Evolutionary conservation across 2,797 vertebrate species (phyloP), one percentile per base, ranked within the genome.

Genomic region (Champsocephalus esox): DNA sequence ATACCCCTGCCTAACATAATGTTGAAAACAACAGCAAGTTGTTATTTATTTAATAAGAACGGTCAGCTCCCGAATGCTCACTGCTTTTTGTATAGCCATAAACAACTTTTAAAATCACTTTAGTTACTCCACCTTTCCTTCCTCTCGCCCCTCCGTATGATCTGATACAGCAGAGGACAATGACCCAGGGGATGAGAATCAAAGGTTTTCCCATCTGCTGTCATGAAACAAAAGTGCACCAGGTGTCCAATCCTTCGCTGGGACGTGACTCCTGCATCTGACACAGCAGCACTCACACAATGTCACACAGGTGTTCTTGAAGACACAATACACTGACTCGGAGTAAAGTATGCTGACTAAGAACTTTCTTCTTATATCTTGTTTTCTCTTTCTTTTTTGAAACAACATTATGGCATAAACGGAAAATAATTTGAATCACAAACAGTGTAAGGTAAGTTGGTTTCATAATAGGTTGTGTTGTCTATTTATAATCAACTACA

Each of bases 181-280:
- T 43, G 49, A 75, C 70, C 55, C 14, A 9, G 44, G 51, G 28
- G 50, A 28, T 38, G 49, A 13, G 74, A 70, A 68, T 58, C 44
- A 73, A 79, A 79, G 46, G 28, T 41, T 69, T 58, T 43, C 41
- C 17, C 8, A 9, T 6, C 11, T 61, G 52, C 65, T 16, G 4
- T 11, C 16, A 32, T 7, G 21, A 16, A 43, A 49, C 48, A 28
- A 55, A 64, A 65, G 34, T 57, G 17, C 9, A 75, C 55, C 60
- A 81, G 73, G 54, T 70, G 67, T 71, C 54, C 21, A 12, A 44
- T 60, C 10, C 41, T 45, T 12, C 69, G 12, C 38, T 12, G 14
- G 19, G 48, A 59, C 46, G 21, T 3, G 34, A 51, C 49, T n/a
- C 17, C n/a, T 12, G 21, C n/a, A 63, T 75, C 56, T 62, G 55